Evolutionary conservation across 1,140 invertebrate species (phyloP).

Genomic region (Paraescarpia echinospica): DNA sequence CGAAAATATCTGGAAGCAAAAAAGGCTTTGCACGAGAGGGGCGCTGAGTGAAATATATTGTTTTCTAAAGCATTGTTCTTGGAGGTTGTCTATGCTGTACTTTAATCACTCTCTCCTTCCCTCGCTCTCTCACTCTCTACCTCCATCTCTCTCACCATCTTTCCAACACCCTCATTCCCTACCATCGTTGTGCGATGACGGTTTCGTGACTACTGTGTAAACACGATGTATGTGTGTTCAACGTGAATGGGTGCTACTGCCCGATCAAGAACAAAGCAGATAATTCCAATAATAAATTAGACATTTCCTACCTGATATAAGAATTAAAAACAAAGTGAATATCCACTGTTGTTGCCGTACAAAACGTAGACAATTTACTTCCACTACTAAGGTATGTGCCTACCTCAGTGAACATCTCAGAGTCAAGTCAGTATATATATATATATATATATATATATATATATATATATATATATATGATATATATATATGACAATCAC

Average conservation of each 20-base stretch:
- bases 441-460: constrained; percentile 17
- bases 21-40: background rate
- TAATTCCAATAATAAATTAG: background rate
- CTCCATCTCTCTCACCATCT: too few species aligned
- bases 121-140: too few species aligned
- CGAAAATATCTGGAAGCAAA: background rate
- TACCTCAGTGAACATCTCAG: background rate
- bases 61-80: background rate
- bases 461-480: constrained; percentile 15
- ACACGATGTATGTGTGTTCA: background rate
- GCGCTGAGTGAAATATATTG: background rate
- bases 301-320: background rate
- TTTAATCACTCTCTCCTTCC: too few species aligned
- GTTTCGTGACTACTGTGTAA: background rate
- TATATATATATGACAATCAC: constrained; percentile 21
- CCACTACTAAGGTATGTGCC: background rate
- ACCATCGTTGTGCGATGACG: background rate
- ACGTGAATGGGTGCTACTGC: background rate
- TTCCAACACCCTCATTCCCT: too few species aligned
- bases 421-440: background rate
- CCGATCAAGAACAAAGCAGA: background rate
- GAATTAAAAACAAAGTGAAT: background rate
- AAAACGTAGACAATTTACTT: too few species aligned
- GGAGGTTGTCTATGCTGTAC: too few species aligned
- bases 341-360: too few species aligned